Conservation (phyloP, 2,113 vertebrate genomes). For the Octodon degus region DNA sequence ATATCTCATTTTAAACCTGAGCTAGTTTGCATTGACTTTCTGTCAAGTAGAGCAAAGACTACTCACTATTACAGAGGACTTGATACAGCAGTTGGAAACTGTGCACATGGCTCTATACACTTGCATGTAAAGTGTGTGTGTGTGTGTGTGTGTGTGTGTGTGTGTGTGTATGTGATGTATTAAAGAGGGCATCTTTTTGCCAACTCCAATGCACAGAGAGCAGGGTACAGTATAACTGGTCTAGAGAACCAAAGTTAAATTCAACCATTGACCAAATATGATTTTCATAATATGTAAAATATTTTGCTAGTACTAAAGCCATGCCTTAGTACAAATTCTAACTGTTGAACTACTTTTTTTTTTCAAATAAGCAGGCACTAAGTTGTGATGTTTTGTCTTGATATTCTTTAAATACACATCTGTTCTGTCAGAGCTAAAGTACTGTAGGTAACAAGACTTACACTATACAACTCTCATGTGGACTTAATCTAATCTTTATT, state of each 20-base stretch:
- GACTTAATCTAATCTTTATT: background rate
- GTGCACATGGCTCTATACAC: background rate
- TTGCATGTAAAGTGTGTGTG: background rate
- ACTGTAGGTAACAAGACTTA: background rate
- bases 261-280: background rate
- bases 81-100: slow-evolving; percentile 39
- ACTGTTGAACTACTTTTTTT: background rate
- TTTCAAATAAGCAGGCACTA: background rate
- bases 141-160: too few relatives aligned
- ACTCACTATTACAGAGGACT: slow-evolving; percentile 9
- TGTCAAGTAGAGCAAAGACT: slow-evolving; percentile 46
- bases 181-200: background rate
- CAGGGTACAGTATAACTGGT: background rate
- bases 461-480: background rate
- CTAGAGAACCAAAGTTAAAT: background rate
- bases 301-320: background rate
- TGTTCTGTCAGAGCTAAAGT: background rate
- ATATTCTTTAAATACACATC: background rate
- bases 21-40: slow-evolving; percentile 74
- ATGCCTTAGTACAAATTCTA: background rate
- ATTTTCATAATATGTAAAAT: background rate
- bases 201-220: background rate
- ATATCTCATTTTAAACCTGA: slow-evolving; percentile 65
- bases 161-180: background rate
- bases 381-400: background rate